Evolutionary conservation across 1,140 invertebrate genomes (phyloP), one percentile per base, ranked within the genome.

Genomic region (Oryzaephilus surinamensis): DNA sequence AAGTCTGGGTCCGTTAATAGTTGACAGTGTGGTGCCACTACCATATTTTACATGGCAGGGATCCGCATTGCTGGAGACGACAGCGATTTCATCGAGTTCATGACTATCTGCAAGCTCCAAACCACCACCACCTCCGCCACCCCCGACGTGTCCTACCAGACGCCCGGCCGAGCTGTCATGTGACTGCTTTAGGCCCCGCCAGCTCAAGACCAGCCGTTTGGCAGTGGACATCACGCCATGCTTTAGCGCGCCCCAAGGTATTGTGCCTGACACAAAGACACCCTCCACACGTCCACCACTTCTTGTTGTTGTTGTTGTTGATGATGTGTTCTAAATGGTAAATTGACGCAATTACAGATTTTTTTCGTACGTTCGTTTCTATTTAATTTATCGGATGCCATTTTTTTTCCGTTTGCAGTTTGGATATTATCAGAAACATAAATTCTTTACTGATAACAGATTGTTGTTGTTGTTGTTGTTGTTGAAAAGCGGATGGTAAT

Each of bases 11-110:
- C 77, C 74, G 57, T 79, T 79, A 31, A 61, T 47, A 13, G 70
- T 60, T 34, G 60, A 69, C 38, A 69, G 48, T 45, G 67, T 59
- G 43, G 67, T 57, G 50, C 76, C 68, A 47, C 66, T 57, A 54
- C 74, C 67, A 67, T 79, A 71, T 54, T 75, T 69, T 51, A 77
- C 69, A 58, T 75, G 69, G 52, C 69, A 63, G 35, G 67, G 63
- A 48, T 67, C 63, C 43, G 70, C 72, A 48, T 74, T 73, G 42
- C 69, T 70, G 14, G 69, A 75, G 30, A 84, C 79, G 42, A 85
- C 76, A 19, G 81, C 78, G 50, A 85, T 84, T 63, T 84, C 80
- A 49, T 84, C 79, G 30, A 84, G 66, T 52, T 84, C 80, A 63
- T 82, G 75, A 38, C 72, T 72, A 48, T 73, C 73, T 39, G 66